These are phyloP conservation scores for Phortica variegata DNA, from an alignment of 1,140 invertebrate genomes.

Conservation along the genomic window DNA sequence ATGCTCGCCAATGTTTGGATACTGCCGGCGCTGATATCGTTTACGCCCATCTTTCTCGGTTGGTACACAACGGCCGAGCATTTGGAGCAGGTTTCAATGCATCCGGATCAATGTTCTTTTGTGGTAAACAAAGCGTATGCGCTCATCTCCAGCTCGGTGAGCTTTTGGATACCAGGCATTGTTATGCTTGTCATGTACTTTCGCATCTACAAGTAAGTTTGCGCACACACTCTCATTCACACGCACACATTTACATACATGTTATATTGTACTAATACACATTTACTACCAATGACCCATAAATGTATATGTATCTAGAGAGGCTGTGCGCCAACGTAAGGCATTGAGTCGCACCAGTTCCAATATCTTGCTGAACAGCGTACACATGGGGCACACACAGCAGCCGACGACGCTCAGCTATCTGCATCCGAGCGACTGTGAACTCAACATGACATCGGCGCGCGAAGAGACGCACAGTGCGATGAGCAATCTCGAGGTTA, in stretches of 20 bases:
- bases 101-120: constrained; percentile 82
- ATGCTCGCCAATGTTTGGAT: constrained; percentile 88
- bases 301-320: constrained; percentile 59
- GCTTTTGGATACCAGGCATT: constrained; percentile 92
- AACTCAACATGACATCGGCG: constrained; percentile 54
- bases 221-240: too few relatives aligned
- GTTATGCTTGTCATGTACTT: constrained; percentile 94
- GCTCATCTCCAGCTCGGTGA: constrained; percentile 86
- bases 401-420: constrained; percentile 65
- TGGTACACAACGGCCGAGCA: constrained; percentile 87
- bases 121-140: constrained; percentile 88
- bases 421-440: constrained; percentile 66
- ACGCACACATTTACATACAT: too few relatives aligned
- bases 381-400: constrained; percentile 75
- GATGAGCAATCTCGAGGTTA: constrained; percentile 59
- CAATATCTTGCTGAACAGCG: constrained; percentile 79
- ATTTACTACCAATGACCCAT: too few relatives aligned
- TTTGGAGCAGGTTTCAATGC: constrained; percentile 64
- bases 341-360: constrained; percentile 78
- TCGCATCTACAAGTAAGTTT: constrained; percentile 77
- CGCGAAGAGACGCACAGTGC: constrained; percentile 61
- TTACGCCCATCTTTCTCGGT: constrained; percentile 91
- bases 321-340: constrained; percentile 85
- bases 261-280: too few relatives aligned
- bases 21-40: constrained; percentile 87